Base-by-base conservation (phyloP, 2,888 invertebrate species). In the Microplitis manilae region DNA sequence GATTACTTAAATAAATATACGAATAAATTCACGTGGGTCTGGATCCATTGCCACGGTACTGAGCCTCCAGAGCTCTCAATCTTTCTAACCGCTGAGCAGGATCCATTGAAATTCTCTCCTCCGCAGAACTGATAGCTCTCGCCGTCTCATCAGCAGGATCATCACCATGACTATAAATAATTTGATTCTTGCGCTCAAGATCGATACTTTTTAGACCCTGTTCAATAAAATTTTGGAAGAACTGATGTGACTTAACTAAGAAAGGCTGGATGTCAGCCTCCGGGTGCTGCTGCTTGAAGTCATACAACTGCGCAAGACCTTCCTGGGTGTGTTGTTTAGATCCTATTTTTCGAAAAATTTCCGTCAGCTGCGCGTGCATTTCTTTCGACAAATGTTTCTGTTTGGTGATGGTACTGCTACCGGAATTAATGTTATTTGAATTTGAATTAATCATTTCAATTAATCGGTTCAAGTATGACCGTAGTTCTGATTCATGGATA, bases 261-360 rank as follows among this genome's bases (percentile, higher is more conserved):
- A 95, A 96, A 40, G 96, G 96, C 89, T 96, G 95, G 1, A 90
- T 87, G 86, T 96, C 96, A 38, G 96, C 95, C 84, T 96, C 95
- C 0, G 97, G 96, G 88, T 96, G 94, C 83, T 95, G 94, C 86
- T 87, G 87, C 89, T 92, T 93, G 85, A 96, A 94, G 84, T 96
- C 96, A 83, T 96, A 96, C 15, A 97, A 90, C 85, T 95, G 94
- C 79, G 93, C 92, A 77, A 98, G 91, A 60, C 97, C 98, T 90
- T 93, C 93, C 85, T 91, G 91, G 2, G 96, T 96, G 79, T 96
- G 96, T 81, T 97, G 96, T 90, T 96, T 97, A 68, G 94, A 95
- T 61, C 97, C 97, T 85, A 98, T 97, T 85, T 97, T 94, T 90
- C 95, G 96, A 84, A 98, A 95, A 85, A 98, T 98, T 85, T 95